Evolutionary conservation across 2,888 invertebrate species (phyloP).

Genomic region (Micoletzkya japonica): DNA sequence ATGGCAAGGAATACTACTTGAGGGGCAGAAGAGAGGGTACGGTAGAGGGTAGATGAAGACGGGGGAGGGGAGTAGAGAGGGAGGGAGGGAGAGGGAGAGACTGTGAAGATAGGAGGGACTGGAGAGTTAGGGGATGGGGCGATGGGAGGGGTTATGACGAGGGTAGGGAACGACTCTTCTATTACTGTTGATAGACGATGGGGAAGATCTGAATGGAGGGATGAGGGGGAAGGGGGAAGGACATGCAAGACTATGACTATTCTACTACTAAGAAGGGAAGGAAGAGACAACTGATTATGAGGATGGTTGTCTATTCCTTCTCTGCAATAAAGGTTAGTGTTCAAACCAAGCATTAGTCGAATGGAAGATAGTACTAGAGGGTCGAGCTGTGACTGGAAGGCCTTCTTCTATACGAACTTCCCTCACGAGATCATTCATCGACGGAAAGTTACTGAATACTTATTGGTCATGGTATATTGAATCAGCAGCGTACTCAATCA

Average conservation of each 20-base stretch:
- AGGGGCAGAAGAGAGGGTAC: background rate
- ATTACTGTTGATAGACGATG: no score
- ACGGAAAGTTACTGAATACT: background rate
- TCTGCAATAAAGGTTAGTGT: no score
- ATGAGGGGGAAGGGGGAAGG: background rate
- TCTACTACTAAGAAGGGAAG: no score
- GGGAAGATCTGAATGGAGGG: background rate
- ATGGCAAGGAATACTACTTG: background rate
- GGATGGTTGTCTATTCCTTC: no score
- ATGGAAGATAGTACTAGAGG: background rate
- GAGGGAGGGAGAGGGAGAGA: no score
- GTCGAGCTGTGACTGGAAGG: background rate
- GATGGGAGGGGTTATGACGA: background rate
- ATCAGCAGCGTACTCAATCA: no score
- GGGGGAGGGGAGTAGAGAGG: no score
- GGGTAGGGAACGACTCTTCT: background rate
- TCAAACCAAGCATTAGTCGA: no score
- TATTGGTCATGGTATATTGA: no score
- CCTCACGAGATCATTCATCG: background rate
- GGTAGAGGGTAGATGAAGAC: background rate
- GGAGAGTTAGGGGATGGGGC: no score
- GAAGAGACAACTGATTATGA: no score
- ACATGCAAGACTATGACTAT: background rate
- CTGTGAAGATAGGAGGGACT: no score
- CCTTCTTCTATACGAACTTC: background rate